Evolutionary conservation across 1,140 invertebrate species (phyloP).

Genomic region (Phymastichus coffea): DNA sequence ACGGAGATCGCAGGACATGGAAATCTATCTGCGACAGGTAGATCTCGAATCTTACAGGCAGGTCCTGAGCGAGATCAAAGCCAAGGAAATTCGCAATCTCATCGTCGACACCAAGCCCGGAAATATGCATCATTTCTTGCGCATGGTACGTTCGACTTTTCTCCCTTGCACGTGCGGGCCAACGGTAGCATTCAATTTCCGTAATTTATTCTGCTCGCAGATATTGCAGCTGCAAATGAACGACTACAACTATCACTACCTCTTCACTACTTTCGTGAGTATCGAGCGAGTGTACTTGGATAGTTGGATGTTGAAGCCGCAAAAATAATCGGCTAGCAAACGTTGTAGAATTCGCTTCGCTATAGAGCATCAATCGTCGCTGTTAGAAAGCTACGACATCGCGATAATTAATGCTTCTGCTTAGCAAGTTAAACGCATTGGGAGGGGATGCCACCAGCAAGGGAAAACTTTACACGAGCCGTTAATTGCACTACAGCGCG

Average conservation of each 20-base stretch:
- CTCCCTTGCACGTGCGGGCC: background rate
- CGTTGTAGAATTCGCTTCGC: too few relatives aligned
- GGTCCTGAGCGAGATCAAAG: slow-evolving; percentile 63
- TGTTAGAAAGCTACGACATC: too few relatives aligned
- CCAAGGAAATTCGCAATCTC: slow-evolving; percentile 63
- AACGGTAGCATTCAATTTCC: slow-evolving; percentile 22
- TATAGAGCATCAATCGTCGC: too few relatives aligned
- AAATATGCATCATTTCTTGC: slow-evolving; percentile 63
- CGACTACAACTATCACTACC: slow-evolving; percentile 70
- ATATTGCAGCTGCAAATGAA: slow-evolving; percentile 69
- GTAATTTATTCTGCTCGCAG: slow-evolving; percentile 46
- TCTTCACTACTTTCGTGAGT: slow-evolving; percentile 72
- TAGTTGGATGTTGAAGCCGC: background rate
- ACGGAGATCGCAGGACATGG: slow-evolving; percentile 53
- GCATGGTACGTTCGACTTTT: slow-evolving; percentile 55
- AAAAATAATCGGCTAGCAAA: background rate
- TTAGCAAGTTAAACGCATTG: too few relatives aligned
- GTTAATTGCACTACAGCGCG: too few relatives aligned
- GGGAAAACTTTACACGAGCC: too few relatives aligned
- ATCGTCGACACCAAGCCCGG: slow-evolving; percentile 63
- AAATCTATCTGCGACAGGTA: slow-evolving; percentile 62
- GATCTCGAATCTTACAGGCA: slow-evolving; percentile 60
- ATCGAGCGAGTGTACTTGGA: too few relatives aligned
- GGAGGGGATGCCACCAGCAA: too few relatives aligned
- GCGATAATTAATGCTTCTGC: too few relatives aligned